phyloP scores from a whole-genome alignment of 2,797 vertebrate species.

The Hippocampus kuda region DNA sequence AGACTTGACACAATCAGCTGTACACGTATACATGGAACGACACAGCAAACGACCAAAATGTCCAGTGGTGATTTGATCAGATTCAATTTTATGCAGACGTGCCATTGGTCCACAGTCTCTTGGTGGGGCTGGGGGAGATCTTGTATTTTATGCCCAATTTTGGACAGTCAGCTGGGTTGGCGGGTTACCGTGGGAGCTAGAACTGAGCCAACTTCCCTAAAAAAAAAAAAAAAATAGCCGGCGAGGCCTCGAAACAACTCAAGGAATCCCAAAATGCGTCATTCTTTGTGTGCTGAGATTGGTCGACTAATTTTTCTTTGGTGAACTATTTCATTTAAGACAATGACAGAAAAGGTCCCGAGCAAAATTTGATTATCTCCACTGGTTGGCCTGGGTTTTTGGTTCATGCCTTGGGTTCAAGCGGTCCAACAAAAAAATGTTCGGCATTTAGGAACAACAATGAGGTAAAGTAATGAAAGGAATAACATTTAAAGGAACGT shows the following conservation, averaged over 20 bases:
- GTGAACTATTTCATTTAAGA: neutral
- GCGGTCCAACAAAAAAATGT: neutral
- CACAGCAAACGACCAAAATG: constrained; percentile 41
- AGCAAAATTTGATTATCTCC: neutral
- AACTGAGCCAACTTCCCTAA: constrained; percentile 33
- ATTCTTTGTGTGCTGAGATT: neutral
- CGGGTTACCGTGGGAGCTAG: constrained; percentile 45
- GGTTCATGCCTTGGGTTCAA: neutral
- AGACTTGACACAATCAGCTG: constrained; percentile 42
- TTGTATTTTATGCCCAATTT: constrained; percentile 7
- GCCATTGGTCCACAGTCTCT: constrained; percentile 1
- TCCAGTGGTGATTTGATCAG: constrained; percentile 34
- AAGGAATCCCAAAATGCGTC: neutral
- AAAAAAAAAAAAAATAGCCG: constrained; percentile 21
- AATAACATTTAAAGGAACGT: neutral
- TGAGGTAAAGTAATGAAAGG: neutral
- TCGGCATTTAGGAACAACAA: neutral
- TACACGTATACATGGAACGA: constrained; percentile 52
- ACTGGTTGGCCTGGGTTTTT: neutral
- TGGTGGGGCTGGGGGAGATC: constrained; percentile 6
- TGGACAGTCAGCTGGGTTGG: constrained; percentile 35
- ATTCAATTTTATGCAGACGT: constrained; percentile 13
- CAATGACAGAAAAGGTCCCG: neutral
- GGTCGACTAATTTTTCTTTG: neutral
- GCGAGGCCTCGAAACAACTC: constrained; percentile 22